Percentiles rank a stretch among this genome's conserved stretches.
These are phyloP conservation scores for Helobdella robusta DNA, from an alignment of 2,888 invertebrate genomes.

Conservation along the genomic window DNA sequence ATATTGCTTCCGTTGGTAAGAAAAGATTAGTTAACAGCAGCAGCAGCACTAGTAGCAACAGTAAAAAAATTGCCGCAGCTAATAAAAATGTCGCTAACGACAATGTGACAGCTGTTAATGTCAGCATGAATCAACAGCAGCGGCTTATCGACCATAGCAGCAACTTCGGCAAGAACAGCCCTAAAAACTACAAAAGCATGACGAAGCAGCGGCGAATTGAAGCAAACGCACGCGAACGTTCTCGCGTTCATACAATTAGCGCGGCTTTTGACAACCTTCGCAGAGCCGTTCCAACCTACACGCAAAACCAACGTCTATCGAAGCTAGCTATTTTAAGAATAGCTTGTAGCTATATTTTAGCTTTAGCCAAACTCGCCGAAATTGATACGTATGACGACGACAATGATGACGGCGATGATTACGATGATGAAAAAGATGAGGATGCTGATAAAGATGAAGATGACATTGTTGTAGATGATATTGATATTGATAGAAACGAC, in stretches of 20 bases:
- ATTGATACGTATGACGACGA: slow-evolving; percentile 59
- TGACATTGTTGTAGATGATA: not conserved
- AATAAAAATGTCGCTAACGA: too few species aligned
- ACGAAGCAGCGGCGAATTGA: slow-evolving; percentile 81
- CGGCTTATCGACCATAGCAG: too few species aligned
- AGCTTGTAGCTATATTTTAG: slow-evolving; percentile 83
- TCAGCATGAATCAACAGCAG: too few species aligned
- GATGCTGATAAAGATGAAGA: not conserved
- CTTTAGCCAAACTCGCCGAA: slow-evolving; percentile 68
- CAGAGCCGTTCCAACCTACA: slow-evolving; percentile 75
- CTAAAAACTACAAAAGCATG: slow-evolving; percentile 81
- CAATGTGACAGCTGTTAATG: too few species aligned
- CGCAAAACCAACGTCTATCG: slow-evolving; percentile 82
- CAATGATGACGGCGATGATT: slow-evolving; percentile 38
- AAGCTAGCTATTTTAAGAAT: slow-evolving; percentile 83
- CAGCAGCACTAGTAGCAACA: not conserved
- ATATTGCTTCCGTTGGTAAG: too few species aligned
- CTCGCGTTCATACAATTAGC: slow-evolving; percentile 86
- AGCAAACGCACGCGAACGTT: slow-evolving; percentile 83
- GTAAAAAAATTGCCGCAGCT: not conserved
- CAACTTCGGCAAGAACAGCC: not conserved
- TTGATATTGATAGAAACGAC: not conserved
- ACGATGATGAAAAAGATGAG: not conserved
- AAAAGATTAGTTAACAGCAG: too few species aligned
- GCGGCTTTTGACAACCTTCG: slow-evolving; percentile 85